Evolutionary conservation across 1,140 invertebrate species (phyloP).

Genomic region (Carposina sasakii): DNA sequence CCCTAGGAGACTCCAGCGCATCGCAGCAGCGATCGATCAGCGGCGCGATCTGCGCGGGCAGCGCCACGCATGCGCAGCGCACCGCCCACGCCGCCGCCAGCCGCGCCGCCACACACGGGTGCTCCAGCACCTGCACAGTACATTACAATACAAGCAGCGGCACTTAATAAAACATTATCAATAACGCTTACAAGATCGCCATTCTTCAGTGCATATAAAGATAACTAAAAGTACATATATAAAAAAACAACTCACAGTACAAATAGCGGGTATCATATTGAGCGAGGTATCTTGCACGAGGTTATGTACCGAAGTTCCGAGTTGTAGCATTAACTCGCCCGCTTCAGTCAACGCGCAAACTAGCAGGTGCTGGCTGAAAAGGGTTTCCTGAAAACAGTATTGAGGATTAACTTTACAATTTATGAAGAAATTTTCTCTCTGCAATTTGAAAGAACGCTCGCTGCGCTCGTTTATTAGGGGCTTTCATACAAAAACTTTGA

Average conservation of each 20-base stretch:
- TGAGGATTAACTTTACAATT: background rate
- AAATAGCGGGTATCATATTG: constrained; percentile 77
- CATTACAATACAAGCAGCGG: too few species aligned
- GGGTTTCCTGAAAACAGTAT: constrained; percentile 75
- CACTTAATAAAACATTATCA: too few species aligned
- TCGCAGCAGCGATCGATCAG: constrained; percentile 92
- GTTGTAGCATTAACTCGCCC: constrained; percentile 85
- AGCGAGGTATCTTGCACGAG: constrained; percentile 89
- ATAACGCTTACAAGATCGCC: too few species aligned
- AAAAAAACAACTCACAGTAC: constrained; percentile 58
- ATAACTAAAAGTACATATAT: background rate
- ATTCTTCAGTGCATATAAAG: too few species aligned
- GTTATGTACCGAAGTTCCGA: constrained; percentile 94
- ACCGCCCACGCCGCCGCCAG: constrained; percentile 96
- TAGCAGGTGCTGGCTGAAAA: constrained; percentile 95
- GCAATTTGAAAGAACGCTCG: too few species aligned
- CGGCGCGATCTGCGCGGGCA: constrained; percentile 94
- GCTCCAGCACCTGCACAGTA: constrained; percentile 83
- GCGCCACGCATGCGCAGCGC: constrained; percentile 89
- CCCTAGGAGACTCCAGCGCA: constrained; percentile 89
- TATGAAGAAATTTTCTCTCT: background rate
- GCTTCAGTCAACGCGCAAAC: constrained; percentile 96
- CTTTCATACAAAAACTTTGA: too few species aligned
- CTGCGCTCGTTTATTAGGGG: too few species aligned
- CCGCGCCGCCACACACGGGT: constrained; percentile 93